Evolutionary conservation across 2,888 invertebrate species (phyloP).

Genomic region (Gastrophysa polygoni): DNA sequence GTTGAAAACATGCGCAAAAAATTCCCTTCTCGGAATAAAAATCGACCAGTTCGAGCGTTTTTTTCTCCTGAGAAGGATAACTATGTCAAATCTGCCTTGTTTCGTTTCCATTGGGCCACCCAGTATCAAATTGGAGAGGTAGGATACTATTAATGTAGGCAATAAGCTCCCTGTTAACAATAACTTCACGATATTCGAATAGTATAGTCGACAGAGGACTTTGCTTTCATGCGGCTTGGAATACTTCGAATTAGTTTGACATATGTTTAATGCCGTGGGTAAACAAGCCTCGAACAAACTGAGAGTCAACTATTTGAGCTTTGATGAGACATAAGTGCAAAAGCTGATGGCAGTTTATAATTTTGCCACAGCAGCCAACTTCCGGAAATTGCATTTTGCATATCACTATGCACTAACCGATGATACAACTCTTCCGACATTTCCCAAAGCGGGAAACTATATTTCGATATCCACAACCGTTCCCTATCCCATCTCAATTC

Average conservation of each 20-base stretch:
- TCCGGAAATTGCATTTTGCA: conserved; percentile 37
- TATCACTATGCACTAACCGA: conserved; percentile 9
- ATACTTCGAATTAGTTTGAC: not conserved
- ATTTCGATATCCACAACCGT: too few relatives aligned
- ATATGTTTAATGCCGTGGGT: conserved; percentile 19
- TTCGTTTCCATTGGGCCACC: too few relatives aligned
- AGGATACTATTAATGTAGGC: conserved; percentile 15
- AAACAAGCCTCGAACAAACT: conserved; percentile 44
- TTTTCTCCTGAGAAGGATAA: too few relatives aligned
- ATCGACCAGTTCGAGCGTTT: too few relatives aligned
- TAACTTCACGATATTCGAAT: not conserved
- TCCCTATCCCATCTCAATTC: too few relatives aligned
- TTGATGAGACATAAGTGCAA: conserved; percentile 18
- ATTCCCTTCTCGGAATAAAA: too few relatives aligned
- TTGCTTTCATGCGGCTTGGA: conserved; percentile 7
- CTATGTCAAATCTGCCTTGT: too few relatives aligned
- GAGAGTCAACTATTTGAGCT: conserved; percentile 38
- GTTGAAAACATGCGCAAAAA: too few relatives aligned
- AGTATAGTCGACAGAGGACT: conserved; percentile 2
- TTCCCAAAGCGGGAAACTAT: too few relatives aligned
- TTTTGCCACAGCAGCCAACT: conserved; percentile 41
- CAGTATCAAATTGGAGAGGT: not conserved
- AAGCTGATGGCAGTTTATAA: conserved; percentile 40
- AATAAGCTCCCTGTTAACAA: conserved; percentile 8
- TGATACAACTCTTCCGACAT: too few relatives aligned